Evolutionary conservation across 64 coral and sea anemone genomes (phyloP), one percentile per base, ranked within the genome.

Genomic region (Astreopora myriophthalma): DNA sequence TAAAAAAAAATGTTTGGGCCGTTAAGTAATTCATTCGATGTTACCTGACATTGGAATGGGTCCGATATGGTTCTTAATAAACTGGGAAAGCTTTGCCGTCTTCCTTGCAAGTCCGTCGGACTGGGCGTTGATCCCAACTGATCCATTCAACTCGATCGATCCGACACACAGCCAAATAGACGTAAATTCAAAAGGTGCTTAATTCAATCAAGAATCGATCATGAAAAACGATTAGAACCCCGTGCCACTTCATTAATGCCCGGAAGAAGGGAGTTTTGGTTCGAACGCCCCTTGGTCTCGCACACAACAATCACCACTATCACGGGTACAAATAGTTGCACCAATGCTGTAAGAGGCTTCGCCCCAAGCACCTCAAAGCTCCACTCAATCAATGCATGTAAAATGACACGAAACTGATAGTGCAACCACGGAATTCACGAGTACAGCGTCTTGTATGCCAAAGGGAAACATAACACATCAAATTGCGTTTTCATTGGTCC

Each of bases 131-230:
- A 35, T 63, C 16, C 6, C 52, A 11, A 17, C 0, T 38, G 52
- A 63, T 64, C 32, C 70, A 73, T 34, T 20, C 16, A 73, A 13
- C 30, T 37, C 20, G 10, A 14, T 55, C 12, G 0, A 1, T 55
- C 17, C 16, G n/a, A 16, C 51, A 55, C 57, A 4, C 28, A 38
- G 8, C 10, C 79, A 83, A 83, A 64, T 39, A 83, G 22, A 83
- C n/a, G 6, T 20, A 39, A 64, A 83, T 83, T 64, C 28, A 58
- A 80, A 80, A 60, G 76, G 28, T 80, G 49, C 76, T 58, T 35
- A 80, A 80, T 80, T 32, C 48, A 61, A 80, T 83, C 25, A 55
- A 83, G 17, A 31, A 13, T 34, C 52, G 57, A n/a, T 64, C 32
- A 8, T 14, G 11, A 55, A 30, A n/a, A 64, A 24, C 48, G 31